These are phyloP conservation scores for Anser cygnoides DNA, from an alignment of 2,113 vertebrate genomes.

Conservation along the genomic window DNA sequence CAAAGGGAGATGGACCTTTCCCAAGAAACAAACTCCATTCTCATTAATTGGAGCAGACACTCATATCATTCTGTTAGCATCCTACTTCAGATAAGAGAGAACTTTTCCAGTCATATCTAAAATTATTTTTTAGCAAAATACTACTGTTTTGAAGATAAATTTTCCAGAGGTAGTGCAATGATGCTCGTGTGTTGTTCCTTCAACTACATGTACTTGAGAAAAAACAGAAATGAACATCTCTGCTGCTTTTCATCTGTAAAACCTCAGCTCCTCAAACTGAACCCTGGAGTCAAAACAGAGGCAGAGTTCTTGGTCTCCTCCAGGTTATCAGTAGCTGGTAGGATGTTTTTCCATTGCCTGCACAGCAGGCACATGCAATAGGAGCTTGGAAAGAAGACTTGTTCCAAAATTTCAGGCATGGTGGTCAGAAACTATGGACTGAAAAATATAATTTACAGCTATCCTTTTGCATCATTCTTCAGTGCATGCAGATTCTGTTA, in stretches of 20 bases:
- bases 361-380: neutral
- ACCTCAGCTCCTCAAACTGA: neutral
- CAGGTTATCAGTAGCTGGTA: neutral
- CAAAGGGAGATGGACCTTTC: neutral
- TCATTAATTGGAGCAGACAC: neutral
- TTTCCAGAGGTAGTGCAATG: neutral
- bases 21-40: neutral
- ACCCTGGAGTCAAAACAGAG: neutral
- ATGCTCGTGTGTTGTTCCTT: neutral
- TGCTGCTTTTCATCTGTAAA: neutral
- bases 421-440: neutral
- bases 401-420: neutral
- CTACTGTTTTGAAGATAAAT: neutral
- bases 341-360: neutral
- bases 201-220: rapidly evolving
- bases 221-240: neutral
- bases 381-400: neutral
- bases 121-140: neutral
- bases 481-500: rapidly evolving
- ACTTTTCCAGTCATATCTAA: neutral
- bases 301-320: neutral
- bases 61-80: rapidly evolving
- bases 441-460: neutral
- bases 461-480: neutral
- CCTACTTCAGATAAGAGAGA: neutral